Evolutionary conservation across 2,113 vertebrate species (phyloP).

Genomic region (Cottus gobio): DNA sequence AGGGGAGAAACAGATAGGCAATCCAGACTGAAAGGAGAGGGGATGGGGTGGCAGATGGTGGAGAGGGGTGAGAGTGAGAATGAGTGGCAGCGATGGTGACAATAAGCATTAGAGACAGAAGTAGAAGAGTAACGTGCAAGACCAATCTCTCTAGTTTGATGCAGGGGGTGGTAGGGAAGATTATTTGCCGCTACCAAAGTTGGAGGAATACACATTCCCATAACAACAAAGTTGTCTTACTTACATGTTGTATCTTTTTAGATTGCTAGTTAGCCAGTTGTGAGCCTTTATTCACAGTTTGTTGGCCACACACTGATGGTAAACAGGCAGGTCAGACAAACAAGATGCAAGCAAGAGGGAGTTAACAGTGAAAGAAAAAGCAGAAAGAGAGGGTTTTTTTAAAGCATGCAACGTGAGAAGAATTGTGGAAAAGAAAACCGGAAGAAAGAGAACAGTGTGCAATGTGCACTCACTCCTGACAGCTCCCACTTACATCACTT

Average conservation of each 20-base stretch:
- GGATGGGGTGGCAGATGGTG: conserved; percentile 38
- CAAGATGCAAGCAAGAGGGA: background rate
- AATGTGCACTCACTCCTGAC: conserved; percentile 16
- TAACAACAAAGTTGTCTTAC: background rate
- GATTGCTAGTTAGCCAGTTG: background rate
- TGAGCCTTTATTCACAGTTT: background rate
- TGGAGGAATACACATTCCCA: background rate
- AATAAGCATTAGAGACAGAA: conserved; percentile 29
- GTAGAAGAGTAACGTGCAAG: conserved; percentile 10
- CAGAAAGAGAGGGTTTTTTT: conserved; percentile 2
- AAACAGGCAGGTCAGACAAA: background rate
- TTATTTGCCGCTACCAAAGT: too few relatives aligned
- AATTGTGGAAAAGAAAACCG: too few relatives aligned
- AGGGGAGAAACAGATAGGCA: conserved; percentile 20
- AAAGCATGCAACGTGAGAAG: background rate
- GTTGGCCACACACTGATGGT: background rate
- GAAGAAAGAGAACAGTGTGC: conserved; percentile 8
- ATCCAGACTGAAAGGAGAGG: conserved; percentile 23
- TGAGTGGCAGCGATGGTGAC: conserved; percentile 36
- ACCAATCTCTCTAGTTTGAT: background rate
- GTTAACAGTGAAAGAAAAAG: background rate
- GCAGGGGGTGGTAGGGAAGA: background rate
- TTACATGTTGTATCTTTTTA: background rate
- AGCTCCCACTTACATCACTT: conserved; percentile 32
- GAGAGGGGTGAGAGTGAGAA: conserved; percentile 34